Evolutionary conservation across 1,140 invertebrate genomes (phyloP), one percentile per base, ranked within the genome.

Genomic region (Mercenaria mercenaria): DNA sequence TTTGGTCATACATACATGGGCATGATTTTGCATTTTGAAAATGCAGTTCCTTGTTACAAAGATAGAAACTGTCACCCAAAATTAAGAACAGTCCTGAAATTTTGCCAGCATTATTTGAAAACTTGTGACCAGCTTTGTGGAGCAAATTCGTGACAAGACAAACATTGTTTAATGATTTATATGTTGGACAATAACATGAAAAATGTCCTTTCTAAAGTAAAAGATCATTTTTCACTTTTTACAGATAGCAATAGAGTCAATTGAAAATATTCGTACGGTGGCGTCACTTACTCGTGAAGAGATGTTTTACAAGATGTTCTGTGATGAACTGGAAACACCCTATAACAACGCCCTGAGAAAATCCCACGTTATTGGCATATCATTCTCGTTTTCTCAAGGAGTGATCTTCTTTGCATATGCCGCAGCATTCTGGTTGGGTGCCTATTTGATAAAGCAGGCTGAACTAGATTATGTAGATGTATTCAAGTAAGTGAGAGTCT

Each of bases 391-490:
- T 91, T 97, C 88, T 6, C 98, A 98, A 95, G 97, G 97, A 6
- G 96, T 98, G 0, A 98, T 98, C 0, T 97, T 98, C 89, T 97
- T 98, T 89, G 97, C 98, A 0, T 99, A 98, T 94, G 97, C 97
- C 13, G 96, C 97, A 2, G 97, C 97, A 59, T 97, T 98, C 92
- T 98, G 97, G 93, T 98, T 98, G 93, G 98, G 98, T 3, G 98
- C 97, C 0, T 96, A 97, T 79, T 96, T 98, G 23, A 97, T 98
- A 50, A 37, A 76, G 0, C 95, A 97, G 67, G 96, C 97, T 32
- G 96, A 96, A 23, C 93, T 98, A 52, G 94, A 94, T 18, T 98
- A 97, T 94, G 96, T 97, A 92, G 96, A 97, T 90, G 97, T 98
- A 23, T 98, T 98, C 92, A 98, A 98, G 97, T 98, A 95, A 96